Base-by-base conservation (phyloP, 1,140 invertebrate genomes). In the Antheraea pernyi region DNA sequence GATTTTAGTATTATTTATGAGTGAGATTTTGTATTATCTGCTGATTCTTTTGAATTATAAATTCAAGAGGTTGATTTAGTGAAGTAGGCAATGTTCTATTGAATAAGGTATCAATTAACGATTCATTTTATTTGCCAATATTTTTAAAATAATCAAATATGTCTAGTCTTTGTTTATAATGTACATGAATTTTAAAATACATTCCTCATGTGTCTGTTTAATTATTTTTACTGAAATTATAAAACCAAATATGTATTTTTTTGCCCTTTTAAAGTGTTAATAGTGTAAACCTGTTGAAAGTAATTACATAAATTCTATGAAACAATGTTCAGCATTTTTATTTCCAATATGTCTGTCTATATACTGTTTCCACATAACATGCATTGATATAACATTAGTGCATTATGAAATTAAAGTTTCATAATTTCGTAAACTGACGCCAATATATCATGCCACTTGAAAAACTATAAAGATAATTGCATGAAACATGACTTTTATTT, bases 401-500 rank as follows among this genome's bases (percentile, higher is more conserved):
- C n/a, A n/a, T n/a, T n/a, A n/a, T n/a, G n/a, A n/a, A n/a, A n/a
- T n/a, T n/a, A n/a, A n/a, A n/a, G n/a, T 53, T 53, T 53, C 46
- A 53, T 13, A 53, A 53, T 53, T 16, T 6, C 13, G 5, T 53
- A 6, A 53, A 53, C 46, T 2, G 39, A 53, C 6, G 5, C 10
- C 13, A 53, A 16, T 1, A 13, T 53, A 53, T 9, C 46, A 13
- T 53, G 46, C 16, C 46, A 16, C 46, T 53, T 16, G 9, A 6
- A 53, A 53, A 53, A 13, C 11, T 53, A 53, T 53, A 53, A 53
- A 53, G 6, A 10, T 53, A 53, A 53, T 53, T 53, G 16, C 16
- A 11, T 53, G 46, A 53, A 53, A 53, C 46, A 53, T 16, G 46
- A 53, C 46, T 53, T 53, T 53, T 53, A 53, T 53, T 53, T 53